Evolutionary conservation across 2,888 invertebrate species (phyloP), one percentile per base, ranked within the genome.

Genomic region (Philhelius pedissequus): DNA sequence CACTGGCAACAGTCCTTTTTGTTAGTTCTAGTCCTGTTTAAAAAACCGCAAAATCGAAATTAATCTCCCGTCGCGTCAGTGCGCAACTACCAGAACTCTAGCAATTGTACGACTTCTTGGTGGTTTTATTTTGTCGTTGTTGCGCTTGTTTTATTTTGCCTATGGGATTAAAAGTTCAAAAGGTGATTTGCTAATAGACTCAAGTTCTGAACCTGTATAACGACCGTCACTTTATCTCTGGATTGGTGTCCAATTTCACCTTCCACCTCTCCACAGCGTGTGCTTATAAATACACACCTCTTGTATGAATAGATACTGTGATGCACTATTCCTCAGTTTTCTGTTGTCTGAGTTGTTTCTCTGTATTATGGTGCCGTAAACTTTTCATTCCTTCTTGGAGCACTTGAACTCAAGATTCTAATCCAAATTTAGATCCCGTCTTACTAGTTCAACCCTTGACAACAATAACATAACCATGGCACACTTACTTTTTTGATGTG

Each of bases 221-320:
- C 66, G 40, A 40, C 71, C 38, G 43, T 22, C 56, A 1, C 20
- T 48, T 22, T 22, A 6, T 15, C 45, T 38, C 71, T 9, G 6
- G 30, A 68, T 77, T 68, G 54, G 77, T 82, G 70, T 82, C 82
- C 71, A 70, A 77, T 82, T 77, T 81, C 81, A 76, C 77, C 68
- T 82, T 71, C 71, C 76, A 62, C 58, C 73, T 45, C 35, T 25
- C 22, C 6, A 22, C 50, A 9, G 15, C 9, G 6, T 32, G 58
- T 38, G 35, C 20, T 22, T 38, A 25, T 35, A n/a, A 20, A 58
- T 18, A 20, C 9, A 60, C 62, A 9, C 60, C 43, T 43, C 54
- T n/a, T 9, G 18, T 30, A 35, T 13, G 20, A n/a, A 22, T 18
- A 38, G n/a, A 25, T 27, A 22, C 15, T 64, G 54, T 15, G 30